A percentile compares a stretch with the other conserved stretches of the same genome.
These are phyloP conservation scores for Contarinia nasturtii DNA, from an alignment of 1,140 invertebrate genomes.

Conservation along the genomic window DNA sequence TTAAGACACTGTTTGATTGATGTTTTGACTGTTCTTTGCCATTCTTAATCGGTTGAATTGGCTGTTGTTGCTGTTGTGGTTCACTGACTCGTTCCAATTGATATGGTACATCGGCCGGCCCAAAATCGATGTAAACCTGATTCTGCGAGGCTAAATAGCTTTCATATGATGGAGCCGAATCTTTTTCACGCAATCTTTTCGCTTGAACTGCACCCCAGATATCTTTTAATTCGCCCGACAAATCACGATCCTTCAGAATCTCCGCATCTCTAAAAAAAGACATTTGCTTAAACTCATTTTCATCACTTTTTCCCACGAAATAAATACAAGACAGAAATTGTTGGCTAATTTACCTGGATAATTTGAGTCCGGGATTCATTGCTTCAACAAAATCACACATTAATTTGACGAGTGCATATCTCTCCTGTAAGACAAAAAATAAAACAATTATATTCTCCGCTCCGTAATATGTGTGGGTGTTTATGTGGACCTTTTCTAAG, in stretches of 20 bases:
- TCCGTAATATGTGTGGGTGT: too few relatives aligned
- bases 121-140: constrained; percentile 3
- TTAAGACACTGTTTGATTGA: too few relatives aligned
- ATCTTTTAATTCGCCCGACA: constrained; percentile 49
- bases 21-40: too few relatives aligned
- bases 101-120: not conserved
- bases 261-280: constrained; percentile 26
- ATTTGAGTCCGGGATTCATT: constrained; percentile 39
- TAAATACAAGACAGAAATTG: too few relatives aligned
- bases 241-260: constrained; percentile 44
- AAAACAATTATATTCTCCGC: too few relatives aligned
- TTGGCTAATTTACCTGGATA: constrained; percentile 20
- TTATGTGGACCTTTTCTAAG: not conserved
- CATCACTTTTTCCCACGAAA: too few relatives aligned
- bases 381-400: constrained; percentile 49
- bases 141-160: not conserved
- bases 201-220: constrained; percentile 48
- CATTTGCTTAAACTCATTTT: constrained; percentile 1
- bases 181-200: constrained; percentile 36
- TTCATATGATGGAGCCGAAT: constrained; percentile 15
- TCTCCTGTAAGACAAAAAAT: constrained; percentile 27
- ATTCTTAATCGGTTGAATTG: too few relatives aligned
- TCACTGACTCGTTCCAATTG: not conserved
- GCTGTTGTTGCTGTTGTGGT: not conserved
- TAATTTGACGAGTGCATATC: constrained; percentile 38